These are phyloP conservation scores for Macrocentrus cingulum DNA, from an alignment of 1,140 invertebrate genomes.

Conservation along the genomic window DNA sequence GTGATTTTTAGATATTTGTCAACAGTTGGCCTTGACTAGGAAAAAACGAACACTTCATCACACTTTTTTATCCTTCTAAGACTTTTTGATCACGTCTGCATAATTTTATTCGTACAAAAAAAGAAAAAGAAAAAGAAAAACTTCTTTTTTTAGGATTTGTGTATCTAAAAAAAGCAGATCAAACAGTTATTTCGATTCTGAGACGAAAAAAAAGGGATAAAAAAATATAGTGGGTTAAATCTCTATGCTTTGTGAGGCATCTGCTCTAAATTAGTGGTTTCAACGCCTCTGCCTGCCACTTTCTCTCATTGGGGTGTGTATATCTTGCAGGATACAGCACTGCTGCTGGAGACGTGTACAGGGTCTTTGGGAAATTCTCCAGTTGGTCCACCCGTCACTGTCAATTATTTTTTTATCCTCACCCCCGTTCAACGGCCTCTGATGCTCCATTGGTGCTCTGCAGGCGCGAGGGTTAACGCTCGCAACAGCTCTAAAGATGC, in stretches of 20 bases:
- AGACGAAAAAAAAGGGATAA: slow-evolving; percentile 1
- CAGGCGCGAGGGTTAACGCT: not conserved
- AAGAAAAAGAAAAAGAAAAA: too few species aligned
- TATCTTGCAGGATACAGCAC: not conserved
- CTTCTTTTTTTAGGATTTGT: not conserved
- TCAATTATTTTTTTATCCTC: slow-evolving; percentile 17
- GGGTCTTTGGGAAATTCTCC: not conserved
- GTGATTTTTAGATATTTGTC: too few species aligned
- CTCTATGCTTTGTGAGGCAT: not conserved
- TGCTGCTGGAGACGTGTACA: not conserved
- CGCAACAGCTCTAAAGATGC: not conserved
- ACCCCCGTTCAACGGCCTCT: slow-evolving; percentile 15
- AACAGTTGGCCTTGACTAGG: too few species aligned
- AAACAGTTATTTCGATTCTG: not conserved
- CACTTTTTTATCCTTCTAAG: too few species aligned
- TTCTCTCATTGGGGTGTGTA: not conserved
- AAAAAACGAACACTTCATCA: too few species aligned
- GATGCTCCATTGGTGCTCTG: too few species aligned
- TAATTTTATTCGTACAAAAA: too few species aligned
- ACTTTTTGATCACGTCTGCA: too few species aligned
- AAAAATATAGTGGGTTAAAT: not conserved
- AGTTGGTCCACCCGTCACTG: slow-evolving; percentile 14
- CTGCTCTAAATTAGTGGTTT: slow-evolving; percentile 7
- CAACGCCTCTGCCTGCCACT: slow-evolving; percentile 1
- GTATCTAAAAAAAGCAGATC: not conserved